Base-by-base conservation (phyloP, 2,797 vertebrate species). In the Meriones psammophilus region DNA sequence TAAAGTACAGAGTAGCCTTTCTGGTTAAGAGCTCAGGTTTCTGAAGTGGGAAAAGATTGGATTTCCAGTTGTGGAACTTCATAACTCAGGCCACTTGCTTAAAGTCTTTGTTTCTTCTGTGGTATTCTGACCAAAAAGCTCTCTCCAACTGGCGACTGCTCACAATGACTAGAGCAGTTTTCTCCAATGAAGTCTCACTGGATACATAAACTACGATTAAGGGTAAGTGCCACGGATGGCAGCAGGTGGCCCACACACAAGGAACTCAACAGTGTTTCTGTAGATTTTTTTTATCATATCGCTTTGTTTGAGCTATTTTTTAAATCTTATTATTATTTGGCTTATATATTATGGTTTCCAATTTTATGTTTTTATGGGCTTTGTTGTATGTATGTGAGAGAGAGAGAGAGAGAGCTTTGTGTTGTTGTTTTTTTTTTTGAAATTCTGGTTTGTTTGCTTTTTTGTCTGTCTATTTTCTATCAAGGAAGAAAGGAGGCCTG, bases 1-100 rank as follows among this genome's bases (percentile, higher is more conserved):
- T 22, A 94, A 88, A 46, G 39, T 56, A 58, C 39, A 86, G 62
- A 33, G 50, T 46, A 22, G 28, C 68, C 85, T 42, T 68, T 54
- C 24, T 46, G 9, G 8, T 26, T 71, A 79, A 73, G 6, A 85
- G 0, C 1, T 79, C 42, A 73, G 64, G 26, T 84, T 91, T 71
- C 58, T 86, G 39, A 22, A 88, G 60, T 90, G 73, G 90, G 36
- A 86, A 91, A 80, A n/a, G 6, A 85, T 64, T 76, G 39, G 28
- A 64, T 80, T 94, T 95, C n/a, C 39, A 69, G 14, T 6, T 62
- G 20, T 64, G 17, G 62, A 24, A 71, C 24, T 76, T 76, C 69
- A 28, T 1, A 58, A 18, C 26, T 56, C 30, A 91, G 46, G 28
- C 26, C 78, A 69, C 6, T 81, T 66, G 39, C 1, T 20, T 68